A percentile compares a stretch with the other conserved stretches of the same genome.
These are phyloP conservation scores for Zootermopsis nevadensis DNA, from an alignment of 2,888 invertebrate genomes.

Conservation along the genomic window DNA sequence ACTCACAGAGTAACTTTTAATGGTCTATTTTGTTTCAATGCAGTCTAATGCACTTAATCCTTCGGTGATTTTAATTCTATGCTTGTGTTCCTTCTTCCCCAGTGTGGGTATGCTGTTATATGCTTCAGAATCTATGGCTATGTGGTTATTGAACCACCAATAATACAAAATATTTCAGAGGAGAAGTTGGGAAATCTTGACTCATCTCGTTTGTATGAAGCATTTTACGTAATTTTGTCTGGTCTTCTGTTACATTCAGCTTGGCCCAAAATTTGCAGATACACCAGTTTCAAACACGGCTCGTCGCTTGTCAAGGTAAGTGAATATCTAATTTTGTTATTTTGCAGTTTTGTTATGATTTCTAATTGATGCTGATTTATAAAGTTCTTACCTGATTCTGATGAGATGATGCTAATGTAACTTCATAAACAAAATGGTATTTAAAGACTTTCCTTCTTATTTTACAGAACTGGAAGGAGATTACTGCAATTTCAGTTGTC, in stretches of 20 bases:
- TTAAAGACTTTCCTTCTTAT: not conserved
- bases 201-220: conserved; percentile 69
- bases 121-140: conserved; percentile 65
- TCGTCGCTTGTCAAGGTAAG: conserved; percentile 70
- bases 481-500: conserved; percentile 79
- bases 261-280: conserved; percentile 80
- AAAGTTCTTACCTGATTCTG: not conserved
- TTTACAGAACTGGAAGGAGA: conserved; percentile 73
- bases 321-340: not conserved
- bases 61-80: no score
- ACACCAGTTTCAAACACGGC: conserved; percentile 84
- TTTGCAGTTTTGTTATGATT: not conserved
- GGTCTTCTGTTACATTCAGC: conserved; percentile 74
- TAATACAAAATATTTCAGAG: conserved; percentile 61
- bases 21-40: no score
- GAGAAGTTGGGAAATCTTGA: conserved; percentile 71
- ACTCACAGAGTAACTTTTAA: no score
- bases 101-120: conserved; percentile 60
- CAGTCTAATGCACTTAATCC: no score
- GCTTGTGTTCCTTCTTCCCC: not conserved
- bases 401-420: not conserved
- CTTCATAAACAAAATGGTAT: not conserved
- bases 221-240: conserved; percentile 69
- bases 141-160: conserved; percentile 60
- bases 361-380: not conserved